Evolutionary conservation across 2,797 vertebrate species (phyloP).

Genomic region (Spinus olivaceus): DNA sequence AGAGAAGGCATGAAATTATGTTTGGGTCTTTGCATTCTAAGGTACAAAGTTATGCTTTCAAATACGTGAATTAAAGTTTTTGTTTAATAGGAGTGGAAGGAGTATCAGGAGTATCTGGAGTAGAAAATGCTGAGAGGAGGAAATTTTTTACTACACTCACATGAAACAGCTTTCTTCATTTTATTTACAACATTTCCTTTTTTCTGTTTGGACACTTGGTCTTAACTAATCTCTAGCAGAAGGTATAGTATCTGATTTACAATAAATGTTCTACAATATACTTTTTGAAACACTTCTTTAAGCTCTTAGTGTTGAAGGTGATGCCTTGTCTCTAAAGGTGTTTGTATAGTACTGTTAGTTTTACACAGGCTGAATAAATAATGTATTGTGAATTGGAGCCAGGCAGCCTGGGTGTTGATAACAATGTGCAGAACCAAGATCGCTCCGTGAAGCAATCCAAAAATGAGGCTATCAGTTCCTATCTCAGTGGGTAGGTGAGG

Average conservation of each 20-base stretch:
- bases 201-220: neutral
- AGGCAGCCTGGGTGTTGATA: neutral
- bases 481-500: neutral
- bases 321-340: neutral
- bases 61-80: neutral
- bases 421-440: neutral
- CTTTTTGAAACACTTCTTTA: neutral
- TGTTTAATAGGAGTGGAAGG: neutral
- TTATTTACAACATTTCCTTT: neutral
- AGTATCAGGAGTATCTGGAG: neutral
- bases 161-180: fast-evolving
- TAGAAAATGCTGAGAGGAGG: neutral
- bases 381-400: neutral
- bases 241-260: neutral
- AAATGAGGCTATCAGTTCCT: neutral
- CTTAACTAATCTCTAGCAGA: neutral
- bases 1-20: fast-evolving
- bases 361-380: neutral
- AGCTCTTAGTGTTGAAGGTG: neutral
- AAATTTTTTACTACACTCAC: neutral
- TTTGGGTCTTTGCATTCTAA: neutral
- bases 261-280: neutral
- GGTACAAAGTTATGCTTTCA: neutral
- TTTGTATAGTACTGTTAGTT: neutral
- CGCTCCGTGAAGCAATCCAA: neutral